Base-by-base conservation (phyloP, 2,888 invertebrate species). In the Lydus trimaculatus region DNA sequence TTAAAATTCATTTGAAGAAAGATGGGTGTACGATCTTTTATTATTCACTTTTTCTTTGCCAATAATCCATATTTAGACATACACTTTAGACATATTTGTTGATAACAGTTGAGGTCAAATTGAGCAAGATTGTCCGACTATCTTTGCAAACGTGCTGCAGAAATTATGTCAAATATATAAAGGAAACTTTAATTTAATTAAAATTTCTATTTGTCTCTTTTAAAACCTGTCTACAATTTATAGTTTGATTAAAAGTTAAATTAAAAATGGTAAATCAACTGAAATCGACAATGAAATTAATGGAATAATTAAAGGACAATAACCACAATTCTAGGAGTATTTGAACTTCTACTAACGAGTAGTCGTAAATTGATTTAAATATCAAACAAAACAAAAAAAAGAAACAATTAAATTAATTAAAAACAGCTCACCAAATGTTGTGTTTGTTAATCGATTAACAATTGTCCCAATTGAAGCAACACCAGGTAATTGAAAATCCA, bases 371-470 rank as follows among this genome's bases (percentile, higher is more conserved):
- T n/a, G n/a, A n/a, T n/a, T n/a, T n/a, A n/a, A n/a, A n/a, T n/a
- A n/a, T n/a, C n/a, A n/a, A n/a, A n/a, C n/a, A n/a, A n/a, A n/a
- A n/a, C n/a, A n/a, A n/a, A n/a, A n/a, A n/a, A n/a, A n/a, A n/a
- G n/a, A n/a, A n/a, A n/a, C n/a, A n/a, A n/a, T n/a, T n/a, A n/a
- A n/a, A n/a, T n/a, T n/a, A n/a, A n/a, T n/a, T n/a, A n/a, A n/a
- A n/a, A n/a, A n/a, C n/a, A 20, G 70, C 80, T 78, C 71, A 81
- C 81, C 81, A 56, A 81, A 80, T 2, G 81, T 81, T 11, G 80
- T 81, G 64, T 81, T 80, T 7, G 81, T 78, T 39, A 81, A 76
- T 70, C 81, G 72, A 67, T 79, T 80, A 62, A 81, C 74, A 69
- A 81, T 76, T 48, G 74, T 76, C 20, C 75, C 75, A 36, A 80